A percentile compares a stretch with the other conserved stretches of the same genome.
These are phyloP conservation scores for Sylvilagus bachmani DNA, from an alignment of 2,113 vertebrate genomes.

Conservation along the genomic window DNA sequence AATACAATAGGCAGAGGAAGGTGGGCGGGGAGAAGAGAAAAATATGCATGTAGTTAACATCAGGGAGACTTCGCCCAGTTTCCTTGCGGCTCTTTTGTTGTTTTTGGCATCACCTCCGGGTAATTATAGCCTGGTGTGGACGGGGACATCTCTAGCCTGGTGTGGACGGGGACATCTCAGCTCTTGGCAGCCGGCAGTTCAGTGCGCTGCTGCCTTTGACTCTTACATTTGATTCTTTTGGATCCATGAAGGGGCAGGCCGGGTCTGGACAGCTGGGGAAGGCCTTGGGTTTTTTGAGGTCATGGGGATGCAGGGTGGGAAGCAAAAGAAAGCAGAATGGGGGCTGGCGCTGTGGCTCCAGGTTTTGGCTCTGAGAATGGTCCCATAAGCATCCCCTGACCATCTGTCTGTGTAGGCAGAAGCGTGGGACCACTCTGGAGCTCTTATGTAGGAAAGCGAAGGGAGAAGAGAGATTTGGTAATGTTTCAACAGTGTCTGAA, in stretches of 20 bases:
- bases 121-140: constrained; percentile 46
- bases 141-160: constrained; percentile 65
- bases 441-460: not conserved
- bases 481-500: not conserved
- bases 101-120: constrained; percentile 24
- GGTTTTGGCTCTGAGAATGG: not conserved
- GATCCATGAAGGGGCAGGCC: not conserved
- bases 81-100: constrained; percentile 54
- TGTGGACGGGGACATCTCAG: constrained; percentile 57
- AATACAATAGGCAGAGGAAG: not conserved
- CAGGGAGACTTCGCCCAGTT: not conserved
- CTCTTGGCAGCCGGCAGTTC: constrained; percentile 7
- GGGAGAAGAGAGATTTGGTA: not conserved
- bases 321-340: not conserved
- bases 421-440: not conserved
- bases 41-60: not conserved
- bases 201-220: not conserved
- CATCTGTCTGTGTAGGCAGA: not conserved
- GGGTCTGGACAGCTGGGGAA: not conserved
- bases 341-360: not conserved
- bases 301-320: not conserved
- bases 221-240: constrained; percentile 35
- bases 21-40: not conserved
- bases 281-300: not conserved
- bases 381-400: not conserved